phyloP scores from a whole-genome alignment of 2,113 vertebrate species.

The Micronycteris hirsuta region DNA sequence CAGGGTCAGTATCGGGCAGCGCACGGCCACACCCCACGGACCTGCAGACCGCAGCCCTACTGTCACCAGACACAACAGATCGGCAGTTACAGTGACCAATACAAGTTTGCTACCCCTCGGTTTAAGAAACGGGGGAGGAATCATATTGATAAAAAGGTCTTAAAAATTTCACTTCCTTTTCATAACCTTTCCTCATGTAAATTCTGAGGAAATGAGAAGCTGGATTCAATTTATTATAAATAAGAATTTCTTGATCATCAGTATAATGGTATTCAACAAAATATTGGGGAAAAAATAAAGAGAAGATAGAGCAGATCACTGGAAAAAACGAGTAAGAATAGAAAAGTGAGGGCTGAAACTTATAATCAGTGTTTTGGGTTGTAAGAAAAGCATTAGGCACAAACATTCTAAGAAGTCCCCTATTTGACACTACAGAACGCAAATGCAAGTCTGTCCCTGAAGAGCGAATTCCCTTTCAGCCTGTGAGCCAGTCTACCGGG shows the following conservation, averaged over 20 bases:
- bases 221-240: background rate
- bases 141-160: background rate
- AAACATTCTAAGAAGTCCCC: background rate
- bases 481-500: background rate
- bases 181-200: background rate
- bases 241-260: background rate
- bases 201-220: background rate
- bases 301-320: background rate
- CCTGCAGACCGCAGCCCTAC: background rate
- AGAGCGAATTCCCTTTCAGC: background rate
- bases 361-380: background rate
- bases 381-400: background rate
- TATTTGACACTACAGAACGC: background rate
- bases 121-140: background rate
- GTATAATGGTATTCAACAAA: background rate
- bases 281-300: background rate
- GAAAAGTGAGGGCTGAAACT: background rate
- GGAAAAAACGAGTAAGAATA: background rate
- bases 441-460: background rate
- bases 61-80: background rate
- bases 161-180: background rate
- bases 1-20: background rate
- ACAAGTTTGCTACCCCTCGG: background rate
- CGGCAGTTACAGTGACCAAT: background rate
- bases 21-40: background rate